Base-by-base conservation (phyloP, 2,888 invertebrate genomes). In the Serrognathus titanus region DNA sequence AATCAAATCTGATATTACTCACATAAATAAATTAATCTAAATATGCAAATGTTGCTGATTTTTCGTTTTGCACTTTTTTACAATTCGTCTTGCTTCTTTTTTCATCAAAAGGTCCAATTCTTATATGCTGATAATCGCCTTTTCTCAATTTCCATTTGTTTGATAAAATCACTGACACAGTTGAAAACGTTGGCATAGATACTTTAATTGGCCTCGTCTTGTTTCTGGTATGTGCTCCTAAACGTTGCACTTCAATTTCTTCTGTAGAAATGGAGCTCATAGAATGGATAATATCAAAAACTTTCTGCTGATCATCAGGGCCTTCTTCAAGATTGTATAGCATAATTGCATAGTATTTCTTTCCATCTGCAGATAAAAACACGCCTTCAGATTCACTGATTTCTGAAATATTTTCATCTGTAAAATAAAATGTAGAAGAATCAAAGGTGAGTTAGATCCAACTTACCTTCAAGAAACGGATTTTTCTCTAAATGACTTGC, bases 141-240 rank as follows among this genome's bases (percentile, higher is more conserved):
- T 53, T 47, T 24, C 48, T 47, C 24, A 53, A 38, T 24, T 53
- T 53, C 9, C 35, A 11, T 20, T 47, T 53, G 6, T 39, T 38
- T 47, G 47, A 48, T 12, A 53, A 47, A 13, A 53, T 47, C 4
- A 46, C 38, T 13, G 47, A 35, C 12, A 47, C 48, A 12, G 47
- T 41, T 38, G 47, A 48, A 38, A 53, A 53, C 3, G 53, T 53
- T 11, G 53, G 48, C 20, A 53, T 12, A 8, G 13, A 9, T 6
- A 53, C 47, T 53, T 53, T 53, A 35, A 53, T 11, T 3, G 53
- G 53, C 20, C 53, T 13, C 10, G 8, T 53, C 11, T 38, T 47
- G 2, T 12, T 31, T 24, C 39, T 13, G 35, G 31, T 39, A 1
- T 48, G 1, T n/a, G 39, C 48, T 5, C 53, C 53, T 10, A 53